These are phyloP conservation scores for Epinotia ramella DNA, from an alignment of 2,888 invertebrate genomes.

Conservation along the genomic window DNA sequence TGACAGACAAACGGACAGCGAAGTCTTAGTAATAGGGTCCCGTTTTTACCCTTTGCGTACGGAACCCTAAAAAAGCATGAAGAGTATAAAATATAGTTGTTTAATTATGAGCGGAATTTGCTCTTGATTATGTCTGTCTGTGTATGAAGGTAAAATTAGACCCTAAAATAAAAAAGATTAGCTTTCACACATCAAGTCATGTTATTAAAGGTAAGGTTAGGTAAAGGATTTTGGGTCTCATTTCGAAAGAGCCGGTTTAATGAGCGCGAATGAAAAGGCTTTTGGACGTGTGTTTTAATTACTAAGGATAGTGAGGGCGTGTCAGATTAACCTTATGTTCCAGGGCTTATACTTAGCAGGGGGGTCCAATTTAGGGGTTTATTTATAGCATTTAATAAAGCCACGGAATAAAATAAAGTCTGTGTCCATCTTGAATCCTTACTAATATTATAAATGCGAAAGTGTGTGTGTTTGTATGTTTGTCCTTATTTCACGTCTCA, in stretches of 20 bases:
- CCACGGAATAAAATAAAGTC: no score
- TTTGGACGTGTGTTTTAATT: slow-evolving; percentile 29
- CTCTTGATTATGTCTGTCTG: no score
- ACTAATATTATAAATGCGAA: no score
- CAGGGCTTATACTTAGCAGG: slow-evolving; percentile 58
- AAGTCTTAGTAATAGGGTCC: no score
- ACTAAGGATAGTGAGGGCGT: background rate
- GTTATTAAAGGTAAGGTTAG: background rate
- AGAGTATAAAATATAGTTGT: no score
- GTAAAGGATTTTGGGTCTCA: background rate
- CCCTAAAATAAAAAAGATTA: background rate
- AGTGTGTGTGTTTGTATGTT: no score
- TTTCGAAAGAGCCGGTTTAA: slow-evolving; percentile 11
- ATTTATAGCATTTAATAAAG: background rate
- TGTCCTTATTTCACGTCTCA: no score
- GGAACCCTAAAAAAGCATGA: no score
- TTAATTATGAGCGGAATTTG: no score
- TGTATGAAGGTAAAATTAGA: background rate
- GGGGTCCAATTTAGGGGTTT: slow-evolving; percentile 71
- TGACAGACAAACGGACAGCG: no score
- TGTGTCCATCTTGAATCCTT: no score
- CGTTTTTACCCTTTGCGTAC: no score
- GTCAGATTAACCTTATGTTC: background rate
- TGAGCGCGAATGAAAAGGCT: slow-evolving; percentile 16
- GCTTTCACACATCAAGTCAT: background rate